Evolutionary conservation across 2,113 vertebrate species (phyloP), one percentile per base, ranked within the genome.

Genomic region (Clarias magur): DNA sequence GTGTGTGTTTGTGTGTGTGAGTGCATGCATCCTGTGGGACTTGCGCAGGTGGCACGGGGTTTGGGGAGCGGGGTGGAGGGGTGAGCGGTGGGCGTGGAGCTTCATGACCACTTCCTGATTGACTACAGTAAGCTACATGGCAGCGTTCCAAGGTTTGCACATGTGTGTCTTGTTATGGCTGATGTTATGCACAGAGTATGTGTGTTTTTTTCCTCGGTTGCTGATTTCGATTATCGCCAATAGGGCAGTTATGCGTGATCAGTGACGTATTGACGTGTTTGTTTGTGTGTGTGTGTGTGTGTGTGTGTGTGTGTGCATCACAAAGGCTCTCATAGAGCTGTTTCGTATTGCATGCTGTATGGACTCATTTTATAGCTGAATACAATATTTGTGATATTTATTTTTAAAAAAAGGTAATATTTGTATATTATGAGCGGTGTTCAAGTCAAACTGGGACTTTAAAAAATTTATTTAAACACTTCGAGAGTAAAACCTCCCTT

Each of bases 51-150:
- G 97, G 96, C 95, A 92, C 92, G 92, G 91, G 82, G 63, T 30
- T 48, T 23, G 81, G 62, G 81, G 81, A n/a, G 62, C 12, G 10
- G 23, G 59, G 62, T 27, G 92, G 89, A 92, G 93, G 86, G 85
- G 81, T 70, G 88, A 75, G 83, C 85, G 84, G 89, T 72, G 86
- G 85, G 68, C 90, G 86, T 92, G 92, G 93, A 95, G 86, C 80
- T 12, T 87, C 93, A 62, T 94, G 92, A 96, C 96, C 96, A 95
- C 96, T 96, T 98, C 97, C 97, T 96, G 92, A 91, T 82, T 88
- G 89, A 88, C 88, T 13, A 84, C 94, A 93, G 89, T 88, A 92
- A 94, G 92, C 89, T 57, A 5, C 82, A 92, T 27, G 93, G 91
- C 90, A 91, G 78, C 90, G 92, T 90, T 92, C 91, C 0, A 83